These are phyloP conservation scores for Lymantria monacha DNA, from an alignment of 2,888 invertebrate species.

Conservation along the genomic window DNA sequence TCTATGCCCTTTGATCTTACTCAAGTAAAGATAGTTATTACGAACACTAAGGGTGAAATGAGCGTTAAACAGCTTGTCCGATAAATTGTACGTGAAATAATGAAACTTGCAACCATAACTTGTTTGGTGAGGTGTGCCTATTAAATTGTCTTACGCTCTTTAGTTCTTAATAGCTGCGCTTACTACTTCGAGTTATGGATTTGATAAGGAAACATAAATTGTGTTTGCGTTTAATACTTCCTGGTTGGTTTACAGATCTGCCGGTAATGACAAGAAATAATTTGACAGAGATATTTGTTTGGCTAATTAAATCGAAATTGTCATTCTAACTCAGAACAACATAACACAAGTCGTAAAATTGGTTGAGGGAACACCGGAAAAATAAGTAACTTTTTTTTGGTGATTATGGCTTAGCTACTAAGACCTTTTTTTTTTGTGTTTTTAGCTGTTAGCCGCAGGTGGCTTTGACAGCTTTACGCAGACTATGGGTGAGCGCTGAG, in stretches of 20 bases:
- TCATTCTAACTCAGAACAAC: no score
- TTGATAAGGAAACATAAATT: conserved; percentile 37
- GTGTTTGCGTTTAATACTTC: conserved; percentile 18
- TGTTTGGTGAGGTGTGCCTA: conserved; percentile 52
- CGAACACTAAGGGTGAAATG: conserved; percentile 73
- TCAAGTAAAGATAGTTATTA: conserved; percentile 77
- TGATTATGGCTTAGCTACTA: no score
- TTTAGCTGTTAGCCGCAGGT: no score
- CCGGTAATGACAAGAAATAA: neutral
- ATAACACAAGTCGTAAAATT: no score
- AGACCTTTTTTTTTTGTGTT: no score
- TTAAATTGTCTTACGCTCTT: conserved; percentile 53
- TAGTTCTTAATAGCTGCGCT: conserved; percentile 36
- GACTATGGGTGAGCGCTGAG: no score
- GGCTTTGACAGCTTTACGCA: no score
- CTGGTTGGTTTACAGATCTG: neutral
- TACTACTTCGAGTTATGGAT: conserved; percentile 34
- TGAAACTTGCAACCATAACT: conserved; percentile 52
- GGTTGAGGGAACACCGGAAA: no score
- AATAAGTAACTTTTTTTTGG: no score
- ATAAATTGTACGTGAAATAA: conserved; percentile 74
- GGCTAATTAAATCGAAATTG: no score
- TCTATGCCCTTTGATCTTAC: conserved; percentile 74
- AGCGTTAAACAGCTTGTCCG: conserved; percentile 73
- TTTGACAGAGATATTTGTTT: neutral